Conservation (phyloP, 2,113 vertebrate species). For the Amblyornis subalaris region DNA sequence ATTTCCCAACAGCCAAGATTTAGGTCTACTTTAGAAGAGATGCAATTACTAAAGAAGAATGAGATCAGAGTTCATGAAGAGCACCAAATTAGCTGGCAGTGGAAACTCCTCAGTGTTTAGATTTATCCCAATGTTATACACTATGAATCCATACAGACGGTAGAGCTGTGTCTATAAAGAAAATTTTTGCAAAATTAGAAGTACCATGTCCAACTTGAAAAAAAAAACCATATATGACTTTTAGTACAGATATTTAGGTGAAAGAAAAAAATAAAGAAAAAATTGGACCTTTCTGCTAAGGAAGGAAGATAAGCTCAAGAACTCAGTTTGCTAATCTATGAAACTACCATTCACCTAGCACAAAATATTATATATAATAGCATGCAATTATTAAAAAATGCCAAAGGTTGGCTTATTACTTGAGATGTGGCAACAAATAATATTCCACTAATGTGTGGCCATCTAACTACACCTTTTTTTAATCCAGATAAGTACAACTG, state of each 20-base stretch:
- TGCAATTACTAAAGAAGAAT: neutral
- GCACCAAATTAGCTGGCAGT: neutral
- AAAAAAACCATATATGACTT: neutral
- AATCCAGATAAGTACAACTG: neutral
- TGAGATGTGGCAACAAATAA: neutral
- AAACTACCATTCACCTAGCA: neutral
- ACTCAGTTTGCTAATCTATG: neutral
- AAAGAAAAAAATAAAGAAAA: neutral
- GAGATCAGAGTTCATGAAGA: neutral
- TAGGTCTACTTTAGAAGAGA: neutral
- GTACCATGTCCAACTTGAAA: neutral
- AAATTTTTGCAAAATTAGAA: neutral
- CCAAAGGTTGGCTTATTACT: neutral
- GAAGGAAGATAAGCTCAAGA: neutral
- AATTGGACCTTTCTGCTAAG: neutral
- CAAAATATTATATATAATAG: neutral
- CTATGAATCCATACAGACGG: neutral
- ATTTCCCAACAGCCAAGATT: neutral
- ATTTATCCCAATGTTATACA: neutral
- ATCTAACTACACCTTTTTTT: neutral
- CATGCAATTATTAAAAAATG: neutral
- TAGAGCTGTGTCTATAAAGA: neutral
- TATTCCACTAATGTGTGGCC: neutral
- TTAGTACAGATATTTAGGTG: neutral
- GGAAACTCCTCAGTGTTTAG: neutral